Percentiles rank a stretch among this genome's conserved stretches.
These are phyloP conservation scores for Lithodes maja DNA, from an alignment of 2,888 invertebrate species.

Conservation along the genomic window DNA sequence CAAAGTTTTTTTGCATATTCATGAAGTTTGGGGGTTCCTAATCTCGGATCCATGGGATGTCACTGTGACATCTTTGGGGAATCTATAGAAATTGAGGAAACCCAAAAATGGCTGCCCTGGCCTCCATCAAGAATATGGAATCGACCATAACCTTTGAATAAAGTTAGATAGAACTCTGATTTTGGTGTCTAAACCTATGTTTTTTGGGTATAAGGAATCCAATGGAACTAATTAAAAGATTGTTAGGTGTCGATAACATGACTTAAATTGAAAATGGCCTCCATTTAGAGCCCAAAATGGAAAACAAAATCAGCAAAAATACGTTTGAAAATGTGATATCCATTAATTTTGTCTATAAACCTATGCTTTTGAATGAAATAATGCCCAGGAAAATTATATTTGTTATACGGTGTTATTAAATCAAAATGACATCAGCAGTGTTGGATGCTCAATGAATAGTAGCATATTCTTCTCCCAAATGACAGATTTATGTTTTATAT, in stretches of 20 bases:
- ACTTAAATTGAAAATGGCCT: not conserved
- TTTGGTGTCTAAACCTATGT: not conserved
- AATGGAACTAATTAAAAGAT: not conserved
- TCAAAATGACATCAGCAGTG: no score
- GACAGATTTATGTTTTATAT: no score
- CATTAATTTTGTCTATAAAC: not conserved
- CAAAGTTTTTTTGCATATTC: not conserved
- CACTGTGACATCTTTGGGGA: not conserved
- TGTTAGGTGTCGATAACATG: not conserved
- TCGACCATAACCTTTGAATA: not conserved
- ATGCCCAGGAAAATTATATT: not conserved
- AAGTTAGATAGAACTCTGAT: not conserved
- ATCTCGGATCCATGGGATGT: not conserved
- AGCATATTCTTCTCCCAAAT: no score
- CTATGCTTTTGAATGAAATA: not conserved
- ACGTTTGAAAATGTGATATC: not conserved
- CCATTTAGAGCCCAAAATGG: not conserved
- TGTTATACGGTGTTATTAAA: no score
- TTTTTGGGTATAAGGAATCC: not conserved
- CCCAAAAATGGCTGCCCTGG: not conserved
- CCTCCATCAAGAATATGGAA: not conserved
- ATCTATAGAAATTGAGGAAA: not conserved
- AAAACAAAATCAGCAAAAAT: not conserved
- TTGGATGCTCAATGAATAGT: not conserved
- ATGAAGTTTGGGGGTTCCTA: not conserved